Evolutionary conservation across 2,113 vertebrate species (phyloP).

Genomic region (Fregetta grallaria): DNA sequence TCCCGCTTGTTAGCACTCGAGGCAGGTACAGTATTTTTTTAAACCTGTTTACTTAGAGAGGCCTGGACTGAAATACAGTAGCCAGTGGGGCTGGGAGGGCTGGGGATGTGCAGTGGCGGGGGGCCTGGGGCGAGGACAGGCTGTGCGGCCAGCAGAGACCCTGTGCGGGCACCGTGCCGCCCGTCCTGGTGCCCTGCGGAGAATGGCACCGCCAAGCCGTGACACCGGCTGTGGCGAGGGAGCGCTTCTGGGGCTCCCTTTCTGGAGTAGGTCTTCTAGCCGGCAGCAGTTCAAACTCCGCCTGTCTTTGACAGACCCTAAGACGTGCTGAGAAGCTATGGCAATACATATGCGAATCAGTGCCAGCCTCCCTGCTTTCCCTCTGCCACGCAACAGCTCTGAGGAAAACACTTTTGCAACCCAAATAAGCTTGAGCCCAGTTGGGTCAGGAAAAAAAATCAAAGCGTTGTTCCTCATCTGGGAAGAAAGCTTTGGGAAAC

Average conservation of each 20-base stretch:
- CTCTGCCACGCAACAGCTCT: neutral
- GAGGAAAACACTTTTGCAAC: neutral
- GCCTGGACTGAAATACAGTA: neutral
- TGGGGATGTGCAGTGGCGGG: rapidly evolving
- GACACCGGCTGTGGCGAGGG: neutral
- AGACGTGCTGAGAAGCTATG: neutral
- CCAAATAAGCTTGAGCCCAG: neutral
- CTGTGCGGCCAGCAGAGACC: neutral
- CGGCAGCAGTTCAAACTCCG: neutral
- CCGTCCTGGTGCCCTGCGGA: neutral
- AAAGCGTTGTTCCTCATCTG: neutral
- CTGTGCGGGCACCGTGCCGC: neutral
- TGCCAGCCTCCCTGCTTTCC: neutral
- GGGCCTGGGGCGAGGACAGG: neutral
- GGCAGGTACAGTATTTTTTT: neutral
- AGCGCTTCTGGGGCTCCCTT: neutral
- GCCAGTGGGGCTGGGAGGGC: neutral
- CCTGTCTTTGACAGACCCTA: neutral
- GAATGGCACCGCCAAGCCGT: rapidly evolving
- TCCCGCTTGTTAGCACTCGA: neutral
- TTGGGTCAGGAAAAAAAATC: neutral
- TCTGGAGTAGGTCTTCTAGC: neutral
- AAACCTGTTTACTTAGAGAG: neutral
- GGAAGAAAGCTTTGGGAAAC: neutral
- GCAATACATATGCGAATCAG: rapidly evolving